Conservation (phyloP, 1,140 invertebrate genomes). For the Drosophila orosa region DNA sequence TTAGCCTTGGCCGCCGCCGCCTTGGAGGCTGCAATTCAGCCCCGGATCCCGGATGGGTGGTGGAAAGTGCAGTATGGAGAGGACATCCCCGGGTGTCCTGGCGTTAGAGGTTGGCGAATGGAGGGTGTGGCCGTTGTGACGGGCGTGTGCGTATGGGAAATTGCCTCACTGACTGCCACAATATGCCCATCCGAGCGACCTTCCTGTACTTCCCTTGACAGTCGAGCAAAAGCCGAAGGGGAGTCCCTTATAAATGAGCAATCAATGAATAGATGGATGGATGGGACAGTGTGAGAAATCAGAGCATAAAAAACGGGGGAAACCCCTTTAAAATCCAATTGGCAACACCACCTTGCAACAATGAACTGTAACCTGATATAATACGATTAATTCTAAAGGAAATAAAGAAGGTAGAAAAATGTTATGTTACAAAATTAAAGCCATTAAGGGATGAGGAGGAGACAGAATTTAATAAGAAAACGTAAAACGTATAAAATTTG, state of each 20-base stretch:
- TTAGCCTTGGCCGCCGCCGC: constrained; percentile 34
- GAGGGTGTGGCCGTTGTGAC: constrained; percentile 61
- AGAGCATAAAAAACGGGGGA: constrained; percentile 37
- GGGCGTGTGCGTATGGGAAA: constrained; percentile 76
- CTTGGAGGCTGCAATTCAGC: constrained; percentile 38
- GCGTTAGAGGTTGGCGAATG: constrained; percentile 2
- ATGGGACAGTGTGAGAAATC: constrained; percentile 53
- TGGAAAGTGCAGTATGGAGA: constrained; percentile 38
- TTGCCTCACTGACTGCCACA: constrained; percentile 72
- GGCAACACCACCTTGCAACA: constrained; percentile 9
- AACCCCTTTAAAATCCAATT: constrained; percentile 14
- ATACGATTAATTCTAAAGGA: constrained; percentile 3
- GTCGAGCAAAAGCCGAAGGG: constrained; percentile 7
- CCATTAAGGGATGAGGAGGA: background rate
- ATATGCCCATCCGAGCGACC: constrained; percentile 56
- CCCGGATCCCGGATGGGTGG: constrained; percentile 18
- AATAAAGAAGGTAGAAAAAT: background rate
- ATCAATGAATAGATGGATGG: constrained; percentile 51
- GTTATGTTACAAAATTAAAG: background rate
- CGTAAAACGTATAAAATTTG: background rate
- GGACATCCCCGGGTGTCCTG: background rate
- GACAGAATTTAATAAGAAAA: background rate
- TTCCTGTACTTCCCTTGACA: constrained; percentile 30
- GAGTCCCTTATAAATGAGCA: constrained; percentile 56
- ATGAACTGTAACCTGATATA: constrained; percentile 16